phyloP scores from a whole-genome alignment of 2,113 vertebrate genomes.

The Pseudonaja textilis region DNA sequence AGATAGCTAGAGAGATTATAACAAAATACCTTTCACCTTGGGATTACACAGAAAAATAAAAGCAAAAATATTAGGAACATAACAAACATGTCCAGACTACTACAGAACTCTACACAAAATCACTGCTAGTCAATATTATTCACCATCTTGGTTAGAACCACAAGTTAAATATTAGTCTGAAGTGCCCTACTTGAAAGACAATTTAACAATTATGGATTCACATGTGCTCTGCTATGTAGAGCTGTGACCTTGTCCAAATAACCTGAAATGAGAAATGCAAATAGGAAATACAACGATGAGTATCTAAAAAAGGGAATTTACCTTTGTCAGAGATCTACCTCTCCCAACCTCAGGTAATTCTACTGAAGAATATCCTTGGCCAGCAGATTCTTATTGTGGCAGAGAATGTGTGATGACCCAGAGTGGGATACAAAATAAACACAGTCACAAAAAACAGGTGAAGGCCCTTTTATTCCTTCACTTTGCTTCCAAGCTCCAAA shows the following conservation, averaged over 20 bases:
- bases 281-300: not conserved
- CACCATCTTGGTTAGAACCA: not conserved
- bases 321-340: not conserved
- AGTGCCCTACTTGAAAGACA: constrained; percentile 36
- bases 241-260: not conserved
- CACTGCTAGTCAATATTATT: constrained; percentile 6
- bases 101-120: constrained; percentile 15
- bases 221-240: not conserved
- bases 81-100: constrained; percentile 22
- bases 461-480: too few relatives aligned
- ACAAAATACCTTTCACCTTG: not conserved
- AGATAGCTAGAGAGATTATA: constrained; percentile 7
- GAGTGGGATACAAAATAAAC: too few relatives aligned
- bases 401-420: not conserved
- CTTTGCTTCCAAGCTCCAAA: too few relatives aligned
- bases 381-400: not conserved
- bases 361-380: not conserved
- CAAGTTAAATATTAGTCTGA: constrained; percentile 12
- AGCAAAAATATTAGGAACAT: constrained; percentile 2
- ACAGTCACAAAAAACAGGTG: too few relatives aligned
- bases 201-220: not conserved
- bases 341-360: not conserved
- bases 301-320: not conserved
- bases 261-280: not conserved
- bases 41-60: constrained; percentile 36